phyloP scores from a whole-genome alignment of 2,888 invertebrate species.

The Pseudococcus longispinus region DNA sequence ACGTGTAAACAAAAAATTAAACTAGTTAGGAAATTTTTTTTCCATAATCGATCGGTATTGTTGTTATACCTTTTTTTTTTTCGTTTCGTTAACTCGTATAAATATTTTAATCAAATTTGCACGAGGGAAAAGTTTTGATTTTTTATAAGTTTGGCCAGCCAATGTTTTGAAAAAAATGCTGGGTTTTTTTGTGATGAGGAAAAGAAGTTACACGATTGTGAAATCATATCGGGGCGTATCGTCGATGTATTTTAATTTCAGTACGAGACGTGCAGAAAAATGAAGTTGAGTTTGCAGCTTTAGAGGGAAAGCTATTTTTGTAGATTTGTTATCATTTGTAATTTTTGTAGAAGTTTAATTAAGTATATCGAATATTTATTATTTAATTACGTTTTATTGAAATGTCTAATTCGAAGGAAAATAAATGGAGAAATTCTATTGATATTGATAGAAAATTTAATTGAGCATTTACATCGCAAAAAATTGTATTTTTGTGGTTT shows the following conservation, averaged over 20 bases:
- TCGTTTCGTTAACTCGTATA: background rate
- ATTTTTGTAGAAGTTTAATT: too few relatives aligned
- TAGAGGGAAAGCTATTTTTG: too few relatives aligned
- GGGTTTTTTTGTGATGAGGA: background rate
- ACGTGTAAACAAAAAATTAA: background rate
- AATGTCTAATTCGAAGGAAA: too few relatives aligned
- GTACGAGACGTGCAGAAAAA: background rate
- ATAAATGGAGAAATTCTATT: too few relatives aligned
- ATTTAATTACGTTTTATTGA: too few relatives aligned
- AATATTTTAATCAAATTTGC: background rate
- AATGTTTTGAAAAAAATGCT: too few relatives aligned
- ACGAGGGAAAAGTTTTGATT: background rate
- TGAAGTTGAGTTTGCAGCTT: background rate
- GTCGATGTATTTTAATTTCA: background rate
- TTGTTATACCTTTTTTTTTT: background rate
- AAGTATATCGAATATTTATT: too few relatives aligned
- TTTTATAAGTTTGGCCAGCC: background rate
- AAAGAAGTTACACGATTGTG: background rate
- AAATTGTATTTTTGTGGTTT: too few relatives aligned
- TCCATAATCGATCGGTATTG: background rate
- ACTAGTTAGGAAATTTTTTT: background rate
- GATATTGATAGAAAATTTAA: too few relatives aligned
- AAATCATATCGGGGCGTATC: background rate
- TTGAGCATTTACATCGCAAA: too few relatives aligned
- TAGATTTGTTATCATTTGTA: too few relatives aligned